Evolutionary conservation across 2,888 invertebrate species (phyloP), one percentile per base, ranked within the genome.

Genomic region (Syrphus vitripennis): DNA sequence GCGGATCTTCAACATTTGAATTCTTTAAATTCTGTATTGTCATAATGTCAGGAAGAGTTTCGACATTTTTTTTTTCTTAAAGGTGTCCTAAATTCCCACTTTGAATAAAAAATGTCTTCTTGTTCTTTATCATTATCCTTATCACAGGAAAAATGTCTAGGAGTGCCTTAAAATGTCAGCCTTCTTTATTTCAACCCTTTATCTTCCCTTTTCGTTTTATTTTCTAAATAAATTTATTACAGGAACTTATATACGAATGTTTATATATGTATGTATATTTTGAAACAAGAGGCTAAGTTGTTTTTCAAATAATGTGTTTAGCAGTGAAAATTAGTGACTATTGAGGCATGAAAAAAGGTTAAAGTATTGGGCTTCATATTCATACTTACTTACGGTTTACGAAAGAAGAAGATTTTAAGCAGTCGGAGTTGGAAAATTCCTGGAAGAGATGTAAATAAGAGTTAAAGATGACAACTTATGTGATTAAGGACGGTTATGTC

Each of bases 261-360:
- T n/a, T n/a, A n/a, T n/a, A n/a, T n/a, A n/a, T n/a, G n/a, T n/a
- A n/a, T n/a, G n/a, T n/a, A n/a, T n/a, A n/a, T n/a, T 26, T 65
- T 45, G 26, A 3, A 48, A 48, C 45, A 48, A 48, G 21, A 21
- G 21, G 4, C 31, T 67, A 21, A 31, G 21, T 31, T 67, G 31
- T 67, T 21, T 31, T 31, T n/a, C 14, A 67, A 67, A 48, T 67
- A 67, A 67, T 67, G 65, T 48, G 65, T 48, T 48, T 67, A 67
- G 65, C 65, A 67, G 48, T 67, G 65, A 48, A 65, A 48, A 67
- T 67, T 67, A 67, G 65, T 67, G 48, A 19, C 48, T 48, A 67
- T 48, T 48, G 65, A 48, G 31, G 65, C 65, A 67, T 67, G 31
- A 10, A 48, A 63, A 67, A 67, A 48, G 65, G 45, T 63, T 21